These are phyloP conservation scores for Hypselothyrea guttata DNA, from an alignment of 2,888 invertebrate genomes.

Conservation along the genomic window DNA sequence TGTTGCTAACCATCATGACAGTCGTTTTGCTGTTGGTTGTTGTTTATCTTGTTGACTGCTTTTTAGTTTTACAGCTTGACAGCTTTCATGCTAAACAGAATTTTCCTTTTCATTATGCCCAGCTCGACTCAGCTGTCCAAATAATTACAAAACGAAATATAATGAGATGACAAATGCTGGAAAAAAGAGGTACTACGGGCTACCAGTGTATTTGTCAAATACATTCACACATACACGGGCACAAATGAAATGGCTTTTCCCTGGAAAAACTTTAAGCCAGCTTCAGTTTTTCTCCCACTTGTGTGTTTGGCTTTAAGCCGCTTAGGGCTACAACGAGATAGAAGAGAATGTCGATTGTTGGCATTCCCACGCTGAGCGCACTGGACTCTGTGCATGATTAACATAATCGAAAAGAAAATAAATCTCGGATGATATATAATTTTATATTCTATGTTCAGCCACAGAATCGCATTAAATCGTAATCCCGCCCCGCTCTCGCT, in stretches of 20 bases:
- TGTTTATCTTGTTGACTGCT: conserved; percentile 59
- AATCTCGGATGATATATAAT: conserved; percentile 22
- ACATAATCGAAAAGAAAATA: conserved; percentile 46
- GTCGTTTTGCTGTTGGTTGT: conserved; percentile 1
- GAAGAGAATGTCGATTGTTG: conserved; percentile 19
- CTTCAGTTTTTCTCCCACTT: conserved; percentile 9
- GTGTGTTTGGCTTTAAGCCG: conserved; percentile 25
- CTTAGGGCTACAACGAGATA: conserved; percentile 20
- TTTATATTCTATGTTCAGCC: conserved; percentile 26
- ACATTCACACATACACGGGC: not conserved
- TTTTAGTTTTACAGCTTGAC: conserved; percentile 50
- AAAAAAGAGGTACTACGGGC: conserved; percentile 8
- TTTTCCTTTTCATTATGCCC: conserved; percentile 41
- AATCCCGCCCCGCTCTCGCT: not conserved
- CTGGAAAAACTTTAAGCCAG: conserved; percentile 16
- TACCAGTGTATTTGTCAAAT: conserved; percentile 24
- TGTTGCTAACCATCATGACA: conserved; percentile 18
- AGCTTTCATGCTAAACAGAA: conserved; percentile 44
- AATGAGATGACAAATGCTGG: conserved; percentile 21
- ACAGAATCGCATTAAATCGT: conserved; percentile 25
- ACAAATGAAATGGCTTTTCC: conserved; percentile 14
- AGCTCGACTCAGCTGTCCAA: conserved; percentile 27
- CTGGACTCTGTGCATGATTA: conserved; percentile 28
- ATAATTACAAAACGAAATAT: conserved; percentile 24
- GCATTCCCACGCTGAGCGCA: conserved; percentile 43